Base-by-base conservation (phyloP, 2,888 invertebrate species). In the Apomyelois bistriatella region DNA sequence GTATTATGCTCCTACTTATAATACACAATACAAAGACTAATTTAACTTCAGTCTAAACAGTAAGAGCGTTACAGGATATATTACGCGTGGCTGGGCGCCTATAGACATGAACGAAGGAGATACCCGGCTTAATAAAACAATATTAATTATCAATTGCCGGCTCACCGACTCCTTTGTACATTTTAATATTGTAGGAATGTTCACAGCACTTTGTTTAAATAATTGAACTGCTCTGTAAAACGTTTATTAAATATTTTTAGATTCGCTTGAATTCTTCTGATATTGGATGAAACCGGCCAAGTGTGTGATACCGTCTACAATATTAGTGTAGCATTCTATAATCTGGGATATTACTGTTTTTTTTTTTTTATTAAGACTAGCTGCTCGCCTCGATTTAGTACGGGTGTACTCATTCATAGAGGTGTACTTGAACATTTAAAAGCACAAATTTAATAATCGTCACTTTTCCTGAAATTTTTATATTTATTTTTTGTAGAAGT, bases 161-260 rank as follows among this genome's bases (percentile, higher is more conserved):
- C 59, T 53, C 53, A 56, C 48, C 57, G 59, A 46, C n/a, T 55
- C 58, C 61, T 60, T 64, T 64, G 64, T 64, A 47, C 12, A 59
- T 65, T 82, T 85, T 82, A 82, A 84, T 84, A 86, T 82, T 74
- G 73, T 62, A 68, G 83, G 83, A 77, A 85, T 85, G 82, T 81
- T 79, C 70, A 69, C 68, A 71, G 72, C 67, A 72, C 68, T 79
- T 77, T 77, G 80, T 81, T 82, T 80, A 80, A 79, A 79, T 82
- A 84, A 84, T 82, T 78, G 70, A 65, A 82, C 79, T 76, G 76
- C 76, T 64, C 67, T 67, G 68, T 65, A 63, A 72, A 76, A 53
- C 62, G 55, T 60, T 70, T 70, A 71, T 73, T 66, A 70, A 65
- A 64, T 60, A 62, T 64, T 60, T 58, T 67, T 64, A 63, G 58